These are phyloP conservation scores for Pheucticus melanocephalus DNA, from an alignment of 2,113 vertebrate genomes.

Conservation along the genomic window DNA sequence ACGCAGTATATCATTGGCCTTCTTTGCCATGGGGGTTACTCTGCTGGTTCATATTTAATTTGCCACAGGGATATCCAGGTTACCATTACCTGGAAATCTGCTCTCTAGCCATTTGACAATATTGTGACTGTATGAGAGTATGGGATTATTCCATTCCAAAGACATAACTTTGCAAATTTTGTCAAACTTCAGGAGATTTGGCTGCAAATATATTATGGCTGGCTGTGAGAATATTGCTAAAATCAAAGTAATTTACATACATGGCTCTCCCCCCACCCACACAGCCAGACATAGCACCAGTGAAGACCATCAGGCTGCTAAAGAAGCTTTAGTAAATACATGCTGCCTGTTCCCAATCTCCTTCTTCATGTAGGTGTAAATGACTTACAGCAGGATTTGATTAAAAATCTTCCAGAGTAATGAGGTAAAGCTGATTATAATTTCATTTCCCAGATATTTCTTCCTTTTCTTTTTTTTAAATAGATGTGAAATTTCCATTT, in stretches of 20 bases:
- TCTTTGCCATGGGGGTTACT: neutral
- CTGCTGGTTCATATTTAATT: neutral
- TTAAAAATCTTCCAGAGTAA: conserved; percentile 15
- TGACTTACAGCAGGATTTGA: conserved; percentile 21
- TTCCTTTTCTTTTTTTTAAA: neutral
- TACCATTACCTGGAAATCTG: neutral
- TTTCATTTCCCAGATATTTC: neutral
- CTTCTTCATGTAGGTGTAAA: conserved; percentile 36
- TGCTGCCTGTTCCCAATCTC: conserved; percentile 8
- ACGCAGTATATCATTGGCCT: rapidly evolving
- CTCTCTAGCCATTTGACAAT: neutral
- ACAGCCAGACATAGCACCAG: conserved; percentile 21
- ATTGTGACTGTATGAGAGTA: rapidly evolving
- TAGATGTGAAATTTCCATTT: neutral
- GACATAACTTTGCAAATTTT: neutral
- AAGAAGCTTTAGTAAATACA: conserved; percentile 31
- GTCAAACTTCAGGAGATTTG: neutral
- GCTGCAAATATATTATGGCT: conserved; percentile 26
- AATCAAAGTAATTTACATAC: conserved; percentile 41
- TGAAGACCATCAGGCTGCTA: conserved; percentile 23
- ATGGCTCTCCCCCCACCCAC: conserved; percentile 19
- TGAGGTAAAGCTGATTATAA: neutral
- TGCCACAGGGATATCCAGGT: neutral
- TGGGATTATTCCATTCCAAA: neutral
- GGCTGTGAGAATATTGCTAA: conserved; percentile 17